These are phyloP conservation scores for Parnassius apollo DNA, from an alignment of 2,888 invertebrate genomes.

Conservation along the genomic window DNA sequence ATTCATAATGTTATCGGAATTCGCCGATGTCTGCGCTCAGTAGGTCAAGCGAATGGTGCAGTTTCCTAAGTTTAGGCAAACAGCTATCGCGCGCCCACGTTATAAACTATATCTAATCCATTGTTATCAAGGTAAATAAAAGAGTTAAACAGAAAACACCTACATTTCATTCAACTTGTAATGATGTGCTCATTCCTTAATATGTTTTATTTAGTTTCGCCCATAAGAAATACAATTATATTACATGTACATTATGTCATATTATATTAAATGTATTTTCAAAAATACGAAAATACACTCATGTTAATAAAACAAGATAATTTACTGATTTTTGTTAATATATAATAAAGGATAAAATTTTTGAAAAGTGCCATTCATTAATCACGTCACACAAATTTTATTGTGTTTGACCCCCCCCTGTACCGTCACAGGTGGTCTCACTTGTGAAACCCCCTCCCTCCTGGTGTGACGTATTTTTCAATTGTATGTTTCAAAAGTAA, in stretches of 20 bases:
- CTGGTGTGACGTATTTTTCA: too few relatives aligned
- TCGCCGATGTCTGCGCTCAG: constrained; percentile 41
- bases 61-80: constrained; percentile 7
- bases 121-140: constrained; percentile 19
- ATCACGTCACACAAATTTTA: too few relatives aligned
- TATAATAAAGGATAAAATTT: too few relatives aligned
- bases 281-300: too few relatives aligned
- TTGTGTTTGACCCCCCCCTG: too few relatives aligned
- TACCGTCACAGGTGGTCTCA: too few relatives aligned
- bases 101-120: constrained; percentile 22
- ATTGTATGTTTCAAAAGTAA: too few relatives aligned
- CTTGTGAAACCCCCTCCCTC: too few relatives aligned
- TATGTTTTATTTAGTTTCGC: neutral
- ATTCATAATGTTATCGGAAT: constrained; percentile 48
- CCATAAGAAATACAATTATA: neutral
- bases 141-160: neutral
- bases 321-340: too few relatives aligned
- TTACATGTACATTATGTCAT: neutral
- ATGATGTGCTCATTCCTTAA: neutral
- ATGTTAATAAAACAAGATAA: too few relatives aligned
- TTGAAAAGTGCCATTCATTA: too few relatives aligned
- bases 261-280: too few relatives aligned
- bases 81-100: constrained; percentile 4
- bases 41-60: constrained; percentile 23
- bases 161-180: neutral